Conservation (phyloP, 2,888 invertebrate species). For the Tiliacea aurago region DNA sequence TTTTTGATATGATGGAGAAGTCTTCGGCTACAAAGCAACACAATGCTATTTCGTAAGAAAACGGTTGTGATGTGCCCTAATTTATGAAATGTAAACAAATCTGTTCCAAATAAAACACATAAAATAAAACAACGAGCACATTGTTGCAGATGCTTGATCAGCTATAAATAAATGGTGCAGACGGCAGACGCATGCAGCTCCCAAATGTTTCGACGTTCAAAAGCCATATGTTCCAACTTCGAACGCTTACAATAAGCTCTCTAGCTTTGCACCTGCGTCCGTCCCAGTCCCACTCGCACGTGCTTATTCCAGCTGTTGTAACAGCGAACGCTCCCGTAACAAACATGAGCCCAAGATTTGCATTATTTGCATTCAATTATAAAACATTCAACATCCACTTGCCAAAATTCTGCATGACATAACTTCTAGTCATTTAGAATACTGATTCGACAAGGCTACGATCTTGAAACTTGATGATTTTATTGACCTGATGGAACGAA, state of each 20-base stretch:
- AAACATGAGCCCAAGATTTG: slow-evolving; percentile 61
- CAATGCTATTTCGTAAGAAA: slow-evolving; percentile 47
- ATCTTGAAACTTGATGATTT: slow-evolving; percentile 51
- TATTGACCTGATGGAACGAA: slow-evolving; percentile 63
- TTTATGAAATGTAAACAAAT: slow-evolving; percentile 61
- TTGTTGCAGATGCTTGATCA: slow-evolving; percentile 66
- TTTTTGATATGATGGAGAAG: slow-evolving; percentile 6
- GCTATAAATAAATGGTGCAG: slow-evolving; percentile 65
- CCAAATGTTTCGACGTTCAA: slow-evolving; percentile 66
- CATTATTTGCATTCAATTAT: slow-evolving; percentile 36
- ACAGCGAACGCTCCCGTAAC: slow-evolving; percentile 62
- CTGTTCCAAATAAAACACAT: slow-evolving; percentile 56
- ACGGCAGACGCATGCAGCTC: slow-evolving; percentile 64
- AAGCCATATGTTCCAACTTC: slow-evolving; percentile 78
- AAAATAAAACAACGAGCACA: slow-evolving; percentile 49
- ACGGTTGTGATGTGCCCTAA: slow-evolving; percentile 44
- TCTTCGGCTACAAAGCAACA: slow-evolving; percentile 2
- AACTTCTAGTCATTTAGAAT: slow-evolving; percentile 10
- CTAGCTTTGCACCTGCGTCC: slow-evolving; percentile 86
- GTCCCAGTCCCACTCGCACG: slow-evolving; percentile 87
- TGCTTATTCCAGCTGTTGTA: slow-evolving; percentile 76
- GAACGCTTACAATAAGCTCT: slow-evolving; percentile 77
- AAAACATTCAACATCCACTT: slow-evolving; percentile 31
- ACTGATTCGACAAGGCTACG: slow-evolving; percentile 35
- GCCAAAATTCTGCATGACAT: slow-evolving; percentile 13